Conservation (phyloP, 2,797 vertebrate species). For the Spinibarbus caldwelli region DNA sequence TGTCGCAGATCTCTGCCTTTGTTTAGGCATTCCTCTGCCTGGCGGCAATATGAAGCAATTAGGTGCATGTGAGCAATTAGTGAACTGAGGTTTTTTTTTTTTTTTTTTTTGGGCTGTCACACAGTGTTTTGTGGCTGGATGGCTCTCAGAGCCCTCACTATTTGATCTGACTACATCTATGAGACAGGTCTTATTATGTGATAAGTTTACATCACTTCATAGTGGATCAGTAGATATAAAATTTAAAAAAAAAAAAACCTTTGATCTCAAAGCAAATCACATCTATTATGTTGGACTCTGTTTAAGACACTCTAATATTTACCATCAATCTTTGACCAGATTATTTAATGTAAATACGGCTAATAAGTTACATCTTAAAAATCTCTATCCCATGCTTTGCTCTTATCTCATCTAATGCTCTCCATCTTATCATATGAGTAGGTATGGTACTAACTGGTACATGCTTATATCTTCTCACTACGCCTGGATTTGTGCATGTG, state of each 20-base stretch:
- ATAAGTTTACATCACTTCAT: not conserved
- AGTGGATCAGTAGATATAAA: not conserved
- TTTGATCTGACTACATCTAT: slow-evolving; percentile 56
- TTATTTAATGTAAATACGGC: not conserved
- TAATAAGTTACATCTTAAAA: not conserved
- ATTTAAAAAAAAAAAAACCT: not conserved
- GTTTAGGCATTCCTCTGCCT: slow-evolving; percentile 61
- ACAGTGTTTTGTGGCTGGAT: slow-evolving; percentile 67
- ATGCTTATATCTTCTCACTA: slow-evolving; percentile 2
- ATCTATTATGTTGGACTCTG: not conserved
- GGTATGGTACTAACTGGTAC: slow-evolving; percentile 33
- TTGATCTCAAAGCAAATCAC: not conserved
- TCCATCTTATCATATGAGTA: not conserved
- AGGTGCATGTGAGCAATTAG: slow-evolving; percentile 79
- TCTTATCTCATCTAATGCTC: slow-evolving; percentile 8
- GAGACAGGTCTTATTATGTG: not conserved
- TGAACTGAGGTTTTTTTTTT: slow-evolving; percentile 66
- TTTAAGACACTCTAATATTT: not conserved
- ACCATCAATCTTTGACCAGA: not conserved
- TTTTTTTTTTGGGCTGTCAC: too few relatives aligned
- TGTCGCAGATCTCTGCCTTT: slow-evolving; percentile 52
- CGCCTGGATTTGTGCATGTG: slow-evolving; percentile 48
- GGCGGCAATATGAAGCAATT: slow-evolving; percentile 67
- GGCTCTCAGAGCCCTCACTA: slow-evolving; percentile 51
- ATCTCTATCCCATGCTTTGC: not conserved